These are phyloP conservation scores for Imbricaverruca yamaguchii DNA, from an alignment of 2,888 invertebrate species.

Conservation along the genomic window DNA sequence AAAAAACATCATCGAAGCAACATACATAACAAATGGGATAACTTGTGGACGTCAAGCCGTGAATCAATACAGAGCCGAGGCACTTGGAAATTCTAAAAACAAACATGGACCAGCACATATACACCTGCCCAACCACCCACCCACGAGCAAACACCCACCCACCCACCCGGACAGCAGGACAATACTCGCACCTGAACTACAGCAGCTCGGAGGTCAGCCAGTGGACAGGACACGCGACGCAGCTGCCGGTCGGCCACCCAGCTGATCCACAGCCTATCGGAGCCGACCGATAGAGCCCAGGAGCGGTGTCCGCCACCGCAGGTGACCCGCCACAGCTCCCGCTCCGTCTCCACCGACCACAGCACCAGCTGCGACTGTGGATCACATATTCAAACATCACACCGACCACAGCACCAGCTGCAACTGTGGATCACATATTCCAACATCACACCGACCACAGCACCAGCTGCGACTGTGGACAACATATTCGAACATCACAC, in stretches of 20 bases:
- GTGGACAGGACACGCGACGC: neutral
- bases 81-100: too few relatives aligned
- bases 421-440: neutral
- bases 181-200: too few relatives aligned
- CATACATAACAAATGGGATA: too few relatives aligned
- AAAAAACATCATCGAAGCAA: too few relatives aligned
- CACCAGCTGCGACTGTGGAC: neutral
- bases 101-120: too few relatives aligned
- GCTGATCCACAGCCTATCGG: neutral
- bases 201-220: neutral
- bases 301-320: conserved; percentile 23
- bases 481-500: too few relatives aligned
- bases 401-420: neutral
- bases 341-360: neutral
- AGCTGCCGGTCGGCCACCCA: neutral
- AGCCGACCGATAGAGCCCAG: neutral
- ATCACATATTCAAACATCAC: neutral
- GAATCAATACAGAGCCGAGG: too few relatives aligned
- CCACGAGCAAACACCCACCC: too few relatives aligned
- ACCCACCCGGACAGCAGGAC: too few relatives aligned
- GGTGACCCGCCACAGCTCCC: conserved; percentile 1
- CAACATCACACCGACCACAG: neutral
- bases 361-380: neutral
- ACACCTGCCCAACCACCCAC: too few relatives aligned
- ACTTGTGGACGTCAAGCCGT: too few relatives aligned